Evolutionary conservation across 2,797 vertebrate species (phyloP).

Genomic region (Pipistrellus kuhlii): DNA sequence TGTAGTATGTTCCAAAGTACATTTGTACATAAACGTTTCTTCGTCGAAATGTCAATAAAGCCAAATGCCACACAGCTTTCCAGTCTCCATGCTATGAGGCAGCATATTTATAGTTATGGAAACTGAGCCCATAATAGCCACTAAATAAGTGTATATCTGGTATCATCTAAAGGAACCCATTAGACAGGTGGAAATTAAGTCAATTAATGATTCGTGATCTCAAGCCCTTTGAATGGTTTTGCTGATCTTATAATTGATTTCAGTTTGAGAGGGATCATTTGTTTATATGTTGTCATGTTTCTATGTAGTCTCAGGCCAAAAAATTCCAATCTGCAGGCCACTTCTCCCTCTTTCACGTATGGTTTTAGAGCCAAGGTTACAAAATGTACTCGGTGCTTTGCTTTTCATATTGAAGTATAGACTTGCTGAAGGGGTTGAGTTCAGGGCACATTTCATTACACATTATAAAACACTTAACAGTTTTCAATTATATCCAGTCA

Average conservation of each 20-base stretch:
- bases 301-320: background rate
- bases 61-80: background rate
- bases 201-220: background rate
- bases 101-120: background rate
- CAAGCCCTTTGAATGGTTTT: background rate
- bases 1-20: background rate
- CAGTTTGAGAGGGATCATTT: background rate
- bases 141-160: background rate
- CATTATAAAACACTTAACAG: slow-evolving; percentile 54
- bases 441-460: slow-evolving; percentile 32
- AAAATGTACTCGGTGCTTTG: background rate
- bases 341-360: background rate
- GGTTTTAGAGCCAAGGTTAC: background rate
- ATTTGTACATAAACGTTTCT: background rate
- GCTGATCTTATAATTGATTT: slow-evolving; percentile 2
- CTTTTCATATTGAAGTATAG: background rate
- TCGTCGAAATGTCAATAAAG: background rate
- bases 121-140: background rate
- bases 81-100: background rate
- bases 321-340: background rate
- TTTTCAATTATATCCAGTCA: slow-evolving; percentile 63
- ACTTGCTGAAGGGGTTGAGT: background rate
- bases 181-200: background rate
- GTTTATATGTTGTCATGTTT: background rate
- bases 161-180: background rate